Evolutionary conservation across 1,140 invertebrate species (phyloP).

Genomic region (Drosophila asahinai): DNA sequence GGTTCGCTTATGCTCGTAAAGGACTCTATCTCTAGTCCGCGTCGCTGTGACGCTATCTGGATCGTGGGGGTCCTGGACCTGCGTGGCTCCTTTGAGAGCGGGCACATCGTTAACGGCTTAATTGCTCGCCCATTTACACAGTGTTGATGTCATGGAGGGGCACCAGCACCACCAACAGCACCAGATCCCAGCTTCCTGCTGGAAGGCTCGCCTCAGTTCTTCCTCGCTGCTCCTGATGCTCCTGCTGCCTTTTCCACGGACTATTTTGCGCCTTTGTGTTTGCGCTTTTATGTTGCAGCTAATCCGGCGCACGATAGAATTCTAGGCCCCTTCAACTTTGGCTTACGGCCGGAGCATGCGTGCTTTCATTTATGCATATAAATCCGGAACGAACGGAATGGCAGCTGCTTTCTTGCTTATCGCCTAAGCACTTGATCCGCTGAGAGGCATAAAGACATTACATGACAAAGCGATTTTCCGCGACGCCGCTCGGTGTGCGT

Average conservation of each 20-base stretch:
- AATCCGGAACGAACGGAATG: conserved; percentile 50
- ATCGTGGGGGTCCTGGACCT: conserved; percentile 30
- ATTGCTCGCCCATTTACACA: conserved; percentile 74
- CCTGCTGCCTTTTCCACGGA: conserved; percentile 4
- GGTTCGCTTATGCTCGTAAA: conserved; percentile 55
- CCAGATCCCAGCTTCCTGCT: conserved; percentile 48
- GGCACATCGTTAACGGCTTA: conserved; percentile 80
- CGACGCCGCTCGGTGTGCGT: conserved; percentile 7
- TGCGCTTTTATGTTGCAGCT: conserved; percentile 66
- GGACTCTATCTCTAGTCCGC: conserved; percentile 30
- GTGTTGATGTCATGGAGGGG: conserved; percentile 62
- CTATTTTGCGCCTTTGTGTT: conserved; percentile 34
- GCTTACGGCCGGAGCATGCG: conserved; percentile 48
- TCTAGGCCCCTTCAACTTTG: conserved; percentile 45
- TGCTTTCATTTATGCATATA: conserved; percentile 74
- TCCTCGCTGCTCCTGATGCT: neutral
- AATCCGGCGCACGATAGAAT: conserved; percentile 66
- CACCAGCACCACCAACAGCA: conserved; percentile 11
- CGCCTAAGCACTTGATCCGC: conserved; percentile 76
- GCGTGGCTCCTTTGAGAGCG: conserved; percentile 57
- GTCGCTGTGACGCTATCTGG: conserved; percentile 12
- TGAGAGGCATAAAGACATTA: conserved; percentile 76
- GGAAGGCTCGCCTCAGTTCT: conserved; percentile 1
- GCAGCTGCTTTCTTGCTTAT: conserved; percentile 77
- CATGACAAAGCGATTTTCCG: conserved; percentile 76